Evolutionary conservation across 2,113 vertebrate species (phyloP).

Genomic region (Chunga burmeisteri): DNA sequence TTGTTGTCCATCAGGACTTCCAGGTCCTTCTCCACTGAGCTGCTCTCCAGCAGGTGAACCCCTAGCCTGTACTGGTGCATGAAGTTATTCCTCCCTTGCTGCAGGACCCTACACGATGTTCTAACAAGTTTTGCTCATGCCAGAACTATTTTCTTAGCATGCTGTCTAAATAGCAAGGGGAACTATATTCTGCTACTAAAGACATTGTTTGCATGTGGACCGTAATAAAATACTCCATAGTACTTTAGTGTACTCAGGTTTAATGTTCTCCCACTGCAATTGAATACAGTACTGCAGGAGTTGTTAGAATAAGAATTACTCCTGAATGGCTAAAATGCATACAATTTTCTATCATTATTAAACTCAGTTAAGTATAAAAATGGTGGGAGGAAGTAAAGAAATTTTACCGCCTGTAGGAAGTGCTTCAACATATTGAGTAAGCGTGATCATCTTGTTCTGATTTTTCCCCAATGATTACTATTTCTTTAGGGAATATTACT

Average conservation of each 20-base stretch:
- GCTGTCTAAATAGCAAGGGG: background rate
- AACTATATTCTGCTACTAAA: background rate
- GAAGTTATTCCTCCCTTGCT: too few species aligned
- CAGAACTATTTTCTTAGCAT: background rate
- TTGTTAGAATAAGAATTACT: background rate
- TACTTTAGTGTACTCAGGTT: background rate
- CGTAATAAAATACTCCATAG: background rate
- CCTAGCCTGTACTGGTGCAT: too few species aligned
- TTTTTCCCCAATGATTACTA: background rate
- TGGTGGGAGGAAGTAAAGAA: background rate
- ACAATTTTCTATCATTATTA: background rate
- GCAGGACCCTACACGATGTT: too few species aligned
- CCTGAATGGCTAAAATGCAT: background rate
- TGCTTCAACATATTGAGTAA: background rate
- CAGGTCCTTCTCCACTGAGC: too few species aligned
- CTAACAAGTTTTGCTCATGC: background rate
- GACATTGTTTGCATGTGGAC: background rate
- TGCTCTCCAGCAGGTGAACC: too few species aligned
- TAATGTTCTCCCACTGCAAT: background rate
- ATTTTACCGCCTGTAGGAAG: background rate
- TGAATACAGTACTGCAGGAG: background rate
- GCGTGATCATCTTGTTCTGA: background rate
- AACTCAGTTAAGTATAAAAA: background rate
- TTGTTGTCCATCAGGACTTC: too few species aligned
- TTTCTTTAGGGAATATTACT: background rate